phyloP scores from a whole-genome alignment of 2,888 invertebrate species.

The Liodrosophila aerea region DNA sequence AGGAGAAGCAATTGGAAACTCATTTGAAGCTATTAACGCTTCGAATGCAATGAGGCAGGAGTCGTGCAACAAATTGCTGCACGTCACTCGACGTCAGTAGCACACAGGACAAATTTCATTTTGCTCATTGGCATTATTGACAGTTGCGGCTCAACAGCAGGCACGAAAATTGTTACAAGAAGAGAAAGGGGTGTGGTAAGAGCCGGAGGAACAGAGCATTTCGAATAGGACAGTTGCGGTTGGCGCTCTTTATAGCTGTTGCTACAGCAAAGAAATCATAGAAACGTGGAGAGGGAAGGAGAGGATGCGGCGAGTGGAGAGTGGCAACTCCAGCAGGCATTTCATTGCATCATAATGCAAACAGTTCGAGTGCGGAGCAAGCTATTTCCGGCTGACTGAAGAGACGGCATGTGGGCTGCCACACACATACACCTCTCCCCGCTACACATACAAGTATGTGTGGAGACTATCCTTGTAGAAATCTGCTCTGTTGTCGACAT shows the following conservation, averaged over 20 bases:
- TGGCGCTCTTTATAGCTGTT: too few relatives aligned
- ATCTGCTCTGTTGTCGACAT: constrained; percentile 45
- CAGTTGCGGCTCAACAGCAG: constrained; percentile 36
- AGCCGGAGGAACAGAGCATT: constrained; percentile 6
- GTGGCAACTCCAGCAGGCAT: too few relatives aligned
- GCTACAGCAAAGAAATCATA: constrained; percentile 41
- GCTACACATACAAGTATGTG: constrained; percentile 8
- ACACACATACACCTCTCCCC: constrained; percentile 45
- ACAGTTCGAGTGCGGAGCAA: constrained; percentile 69
- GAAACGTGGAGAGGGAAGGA: constrained; percentile 2
- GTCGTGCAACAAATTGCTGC: constrained; percentile 58
- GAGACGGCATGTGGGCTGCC: constrained; percentile 14
- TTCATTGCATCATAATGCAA: constrained; percentile 68
- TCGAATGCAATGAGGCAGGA: constrained; percentile 4
- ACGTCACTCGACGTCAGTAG: constrained; percentile 53
- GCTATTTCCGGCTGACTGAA: constrained; percentile 48
- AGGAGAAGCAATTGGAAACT: constrained; percentile 31
- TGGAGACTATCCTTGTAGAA: constrained; percentile 38
- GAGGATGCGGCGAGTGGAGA: not conserved
- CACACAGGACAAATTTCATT: constrained; percentile 74
- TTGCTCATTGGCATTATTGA: constrained; percentile 69
- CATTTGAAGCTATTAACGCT: constrained; percentile 60
- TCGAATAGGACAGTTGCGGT: constrained; percentile 55
- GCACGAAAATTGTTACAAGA: constrained; percentile 8
- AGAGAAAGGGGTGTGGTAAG: not conserved